phyloP scores from a whole-genome alignment of 2,888 invertebrate genomes.

The Heteromyza rotundicornis region DNA sequence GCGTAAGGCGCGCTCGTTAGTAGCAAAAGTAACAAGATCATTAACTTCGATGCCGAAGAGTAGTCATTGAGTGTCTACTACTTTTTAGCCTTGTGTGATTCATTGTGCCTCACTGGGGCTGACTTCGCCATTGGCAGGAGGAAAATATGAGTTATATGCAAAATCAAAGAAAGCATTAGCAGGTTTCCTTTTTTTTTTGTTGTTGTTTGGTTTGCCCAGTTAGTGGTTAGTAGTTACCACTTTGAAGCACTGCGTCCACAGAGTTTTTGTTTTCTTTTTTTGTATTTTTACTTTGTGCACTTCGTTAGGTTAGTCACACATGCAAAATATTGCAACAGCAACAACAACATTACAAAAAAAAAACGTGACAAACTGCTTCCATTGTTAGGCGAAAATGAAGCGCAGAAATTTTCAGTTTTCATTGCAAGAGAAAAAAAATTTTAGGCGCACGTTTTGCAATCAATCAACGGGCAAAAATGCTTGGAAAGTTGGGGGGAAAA shows the following conservation, averaged over 20 bases:
- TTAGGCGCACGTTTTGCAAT: neutral
- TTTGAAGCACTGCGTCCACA: neutral
- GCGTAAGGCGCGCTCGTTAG: slow-evolving; percentile 4
- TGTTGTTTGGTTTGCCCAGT: neutral
- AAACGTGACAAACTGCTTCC: neutral
- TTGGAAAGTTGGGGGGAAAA: neutral
- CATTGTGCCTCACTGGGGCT: no score
- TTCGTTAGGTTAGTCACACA: neutral
- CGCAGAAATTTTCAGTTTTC: neutral
- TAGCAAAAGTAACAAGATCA: slow-evolving; percentile 2
- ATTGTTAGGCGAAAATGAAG: neutral
- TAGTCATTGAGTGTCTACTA: neutral
- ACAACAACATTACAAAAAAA: no score
- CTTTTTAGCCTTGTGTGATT: neutral
- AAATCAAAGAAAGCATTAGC: neutral
- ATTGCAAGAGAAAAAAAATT: neutral
- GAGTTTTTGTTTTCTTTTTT: no score
- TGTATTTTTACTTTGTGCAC: no score
- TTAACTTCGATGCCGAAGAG: neutral
- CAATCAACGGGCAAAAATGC: neutral
- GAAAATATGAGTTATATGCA: neutral
- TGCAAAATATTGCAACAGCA: neutral
- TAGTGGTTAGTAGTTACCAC: neutral
- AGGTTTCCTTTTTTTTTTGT: neutral
- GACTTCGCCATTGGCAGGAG: neutral